Evolutionary conservation across 2,797 vertebrate genomes (phyloP), one percentile per base, ranked within the genome.

Genomic region (Gadopsis bispinosus): DNA sequence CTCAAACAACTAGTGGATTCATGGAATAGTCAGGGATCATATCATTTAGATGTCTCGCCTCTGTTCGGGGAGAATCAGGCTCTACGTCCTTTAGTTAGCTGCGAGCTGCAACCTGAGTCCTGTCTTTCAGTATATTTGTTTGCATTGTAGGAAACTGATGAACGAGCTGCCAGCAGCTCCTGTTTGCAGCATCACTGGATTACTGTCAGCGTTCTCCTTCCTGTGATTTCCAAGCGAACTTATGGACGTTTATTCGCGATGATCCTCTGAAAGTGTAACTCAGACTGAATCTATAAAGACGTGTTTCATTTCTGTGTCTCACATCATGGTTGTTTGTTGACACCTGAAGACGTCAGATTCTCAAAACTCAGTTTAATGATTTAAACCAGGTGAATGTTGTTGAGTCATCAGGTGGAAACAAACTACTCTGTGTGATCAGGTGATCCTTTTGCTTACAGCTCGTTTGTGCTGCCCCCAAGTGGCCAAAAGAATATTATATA

Each of bases 391-490:
- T 60, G 20, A 39, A 37, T 37, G 11, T 5, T 33, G 22, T 6
- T 8, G 20, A n/a, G 5, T 19, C 8, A 31, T 50, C 63, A 33
- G 45, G 19, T 50, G 31, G 17, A 10, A 14, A 56, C 16, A 41
- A 12, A 4, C 20, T 37, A 6, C 47, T 20, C 19, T 2, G 4
- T 20, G 29, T 16, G 17, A 33, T 56, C 29, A 56, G 31, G 17
- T 19, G 35, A 39, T 39, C 6, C 37, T 12, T n/a, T 5, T 33
- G 16, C 20, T 14, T n/a, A 5, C 19, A 13, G 16, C 59, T 65
- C 1, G n/a, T n/a, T 50, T 50, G 41, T 70, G 56, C 45, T 60
- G 56, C 69, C 69, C 33, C n/a, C 43, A 2, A 22, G 26, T 73
- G 61, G 39, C 29, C 29, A 39, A 5, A 31, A 51, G 17, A 3